Evolutionary conservation across 2,888 invertebrate genomes (phyloP).

Genomic region (Helobdella robusta): DNA sequence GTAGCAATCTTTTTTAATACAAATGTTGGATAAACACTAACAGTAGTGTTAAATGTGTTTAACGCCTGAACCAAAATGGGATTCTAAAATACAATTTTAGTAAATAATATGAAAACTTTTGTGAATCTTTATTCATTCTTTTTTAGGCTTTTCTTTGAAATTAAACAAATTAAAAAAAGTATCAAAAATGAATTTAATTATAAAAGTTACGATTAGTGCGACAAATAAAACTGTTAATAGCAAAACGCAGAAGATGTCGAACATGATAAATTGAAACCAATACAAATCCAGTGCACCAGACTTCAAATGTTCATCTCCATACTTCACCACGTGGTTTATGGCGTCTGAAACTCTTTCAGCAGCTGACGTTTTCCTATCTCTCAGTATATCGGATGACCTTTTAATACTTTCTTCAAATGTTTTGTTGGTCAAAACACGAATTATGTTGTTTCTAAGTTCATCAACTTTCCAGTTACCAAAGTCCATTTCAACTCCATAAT

Average conservation of each 20-base stretch:
- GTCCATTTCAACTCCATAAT: conserved; percentile 24
- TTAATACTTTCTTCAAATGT: conserved; percentile 9
- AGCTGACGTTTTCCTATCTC: neutral
- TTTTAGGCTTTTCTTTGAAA: too few species aligned
- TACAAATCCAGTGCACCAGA: conserved; percentile 6
- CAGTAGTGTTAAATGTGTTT: too few species aligned
- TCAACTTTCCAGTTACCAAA: conserved; percentile 20
- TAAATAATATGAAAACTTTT: too few species aligned
- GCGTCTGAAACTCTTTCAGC: conserved; percentile 16
- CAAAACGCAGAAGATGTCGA: conserved; percentile 15
- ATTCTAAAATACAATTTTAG: too few species aligned
- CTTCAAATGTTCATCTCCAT: conserved; percentile 16
- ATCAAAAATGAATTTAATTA: too few species aligned
- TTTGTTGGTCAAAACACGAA: conserved; percentile 1
- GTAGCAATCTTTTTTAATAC: too few species aligned
- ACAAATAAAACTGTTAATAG: too few species aligned
- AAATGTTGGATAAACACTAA: too few species aligned
- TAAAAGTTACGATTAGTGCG: too few species aligned
- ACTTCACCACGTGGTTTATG: conserved; percentile 20
- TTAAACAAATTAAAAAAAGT: too few species aligned
- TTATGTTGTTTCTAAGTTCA: conserved; percentile 22
- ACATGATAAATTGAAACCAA: conserved; percentile 22
- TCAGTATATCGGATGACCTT: conserved; percentile 13
- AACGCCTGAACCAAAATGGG: too few species aligned
- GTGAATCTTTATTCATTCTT: too few species aligned